Evolutionary conservation across 2,113 vertebrate species (phyloP).

Genomic region (Python bivittatus): DNA sequence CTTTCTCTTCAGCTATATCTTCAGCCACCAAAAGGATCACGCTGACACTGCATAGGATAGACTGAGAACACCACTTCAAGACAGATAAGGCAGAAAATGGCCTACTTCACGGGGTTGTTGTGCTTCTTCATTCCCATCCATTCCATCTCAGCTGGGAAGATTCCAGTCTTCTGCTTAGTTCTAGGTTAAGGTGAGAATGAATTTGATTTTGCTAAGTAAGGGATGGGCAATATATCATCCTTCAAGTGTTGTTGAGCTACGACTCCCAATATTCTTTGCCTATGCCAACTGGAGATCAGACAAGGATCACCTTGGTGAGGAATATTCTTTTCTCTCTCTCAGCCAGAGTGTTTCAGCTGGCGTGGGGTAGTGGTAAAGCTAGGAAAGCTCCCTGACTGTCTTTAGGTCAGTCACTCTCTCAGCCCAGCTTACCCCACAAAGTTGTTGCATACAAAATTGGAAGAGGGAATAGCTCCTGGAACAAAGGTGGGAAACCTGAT

Average conservation of each 20-base stretch:
- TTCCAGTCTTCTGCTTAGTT: not conserved
- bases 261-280: no score
- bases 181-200: not conserved
- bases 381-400: no score
- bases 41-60: not conserved
- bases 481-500: no score
- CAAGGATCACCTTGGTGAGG: not conserved
- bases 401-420: no score
- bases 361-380: no score
- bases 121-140: not conserved
- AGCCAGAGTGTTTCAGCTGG: not conserved
- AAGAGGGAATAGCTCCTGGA: no score
- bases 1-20: not conserved
- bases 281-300: not conserved
- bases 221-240: no score
- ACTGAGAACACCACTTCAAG: not conserved
- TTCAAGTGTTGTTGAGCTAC: no score
- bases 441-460: no score
- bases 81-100: not conserved
- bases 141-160: not conserved
- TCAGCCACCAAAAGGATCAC: not conserved
- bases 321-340: not conserved
- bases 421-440: no score
- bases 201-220: not conserved
- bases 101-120: not conserved